phyloP scores from a whole-genome alignment of 2,797 vertebrate genomes.

The Tachyglossus aculeatus region DNA sequence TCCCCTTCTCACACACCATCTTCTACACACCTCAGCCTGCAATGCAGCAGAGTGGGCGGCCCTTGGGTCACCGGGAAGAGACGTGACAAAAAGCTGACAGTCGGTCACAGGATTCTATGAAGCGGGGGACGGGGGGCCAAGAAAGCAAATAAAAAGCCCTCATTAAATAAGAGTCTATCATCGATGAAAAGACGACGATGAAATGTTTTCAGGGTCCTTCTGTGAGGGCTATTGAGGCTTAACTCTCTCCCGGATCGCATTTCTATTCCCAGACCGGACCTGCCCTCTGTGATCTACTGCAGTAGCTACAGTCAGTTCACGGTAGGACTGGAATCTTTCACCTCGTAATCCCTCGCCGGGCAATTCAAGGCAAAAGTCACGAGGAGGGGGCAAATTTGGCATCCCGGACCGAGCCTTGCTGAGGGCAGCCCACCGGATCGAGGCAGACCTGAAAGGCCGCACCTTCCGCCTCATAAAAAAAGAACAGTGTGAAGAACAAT shows the following conservation, averaged over 20 bases:
- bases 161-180: constrained; percentile 23
- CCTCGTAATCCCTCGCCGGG: too few species aligned
- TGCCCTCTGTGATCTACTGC: not conserved
- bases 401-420: not conserved
- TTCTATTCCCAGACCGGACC: too few species aligned
- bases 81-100: constrained; percentile 5
- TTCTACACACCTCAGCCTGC: constrained; percentile 49
- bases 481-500: too few species aligned
- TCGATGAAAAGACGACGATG: not conserved
- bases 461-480: not conserved
- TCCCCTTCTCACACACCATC: constrained; percentile 16
- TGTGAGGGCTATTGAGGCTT: not conserved
- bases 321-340: not conserved
- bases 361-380: not conserved
- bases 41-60: not conserved
- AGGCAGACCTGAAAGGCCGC: not conserved
- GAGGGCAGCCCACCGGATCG: not conserved
- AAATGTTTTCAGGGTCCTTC: not conserved
- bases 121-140: not conserved
- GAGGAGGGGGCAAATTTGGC: not conserved
- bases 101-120: constrained; percentile 11
- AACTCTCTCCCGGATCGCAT: not conserved
- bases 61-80: not conserved
- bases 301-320: not conserved
- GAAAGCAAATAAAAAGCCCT: constrained; percentile 11